Evolutionary conservation across 2,797 vertebrate genomes (phyloP).

Genomic region (Sardinella longiceps): DNA sequence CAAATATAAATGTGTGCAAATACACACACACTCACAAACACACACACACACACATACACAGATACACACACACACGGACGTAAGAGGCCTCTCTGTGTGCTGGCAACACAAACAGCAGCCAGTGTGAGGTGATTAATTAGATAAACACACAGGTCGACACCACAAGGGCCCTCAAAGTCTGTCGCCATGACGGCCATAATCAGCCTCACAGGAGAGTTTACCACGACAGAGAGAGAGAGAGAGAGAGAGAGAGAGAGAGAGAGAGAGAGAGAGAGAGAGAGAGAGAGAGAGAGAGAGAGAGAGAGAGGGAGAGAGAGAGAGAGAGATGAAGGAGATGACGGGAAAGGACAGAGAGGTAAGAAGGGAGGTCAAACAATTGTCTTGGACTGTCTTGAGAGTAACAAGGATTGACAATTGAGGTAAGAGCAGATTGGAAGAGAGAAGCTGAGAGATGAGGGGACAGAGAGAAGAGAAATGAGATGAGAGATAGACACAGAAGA

Average conservation of each 20-base stretch:
- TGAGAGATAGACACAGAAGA: background rate
- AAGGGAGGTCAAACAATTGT: too few relatives aligned
- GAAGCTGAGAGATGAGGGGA: background rate
- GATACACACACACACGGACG: background rate
- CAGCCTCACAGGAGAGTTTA: conserved; percentile 33
- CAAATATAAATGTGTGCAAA: conserved; percentile 2
- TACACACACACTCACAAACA: conserved; percentile 35
- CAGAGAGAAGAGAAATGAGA: background rate
- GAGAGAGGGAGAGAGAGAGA: background rate
- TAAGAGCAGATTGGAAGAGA: background rate
- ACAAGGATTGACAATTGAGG: background rate
- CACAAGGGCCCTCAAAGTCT: conserved; percentile 48
- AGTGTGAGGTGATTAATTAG: conserved; percentile 58
- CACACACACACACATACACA: background rate
- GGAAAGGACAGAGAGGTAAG: too few relatives aligned
- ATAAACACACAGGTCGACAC: conserved; percentile 49
- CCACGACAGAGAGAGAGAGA: conserved; percentile 33
- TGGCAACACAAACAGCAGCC: conserved; percentile 52
- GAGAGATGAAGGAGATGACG: too few relatives aligned
- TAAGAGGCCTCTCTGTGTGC: conserved; percentile 30
- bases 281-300: background rate
- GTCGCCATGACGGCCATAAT: conserved; percentile 47
- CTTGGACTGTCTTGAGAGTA: background rate
- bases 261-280: background rate
- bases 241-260: background rate